A percentile compares a stretch with the other conserved stretches of the same genome.
Conservation (phyloP, 2,797 vertebrate species). For the Halcyon smyrnensis region DNA sequence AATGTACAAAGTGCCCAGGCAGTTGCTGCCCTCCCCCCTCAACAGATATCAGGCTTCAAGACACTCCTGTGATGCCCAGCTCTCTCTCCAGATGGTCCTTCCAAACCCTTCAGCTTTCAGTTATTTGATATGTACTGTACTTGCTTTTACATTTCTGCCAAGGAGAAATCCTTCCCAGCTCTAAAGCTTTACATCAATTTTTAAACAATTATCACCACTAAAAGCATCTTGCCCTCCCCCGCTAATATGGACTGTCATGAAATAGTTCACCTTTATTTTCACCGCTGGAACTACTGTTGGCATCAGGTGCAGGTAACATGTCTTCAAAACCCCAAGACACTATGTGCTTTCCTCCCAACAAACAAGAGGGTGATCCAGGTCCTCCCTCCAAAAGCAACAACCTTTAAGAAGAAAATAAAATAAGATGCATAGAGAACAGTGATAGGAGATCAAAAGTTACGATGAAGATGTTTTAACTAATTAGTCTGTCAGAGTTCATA, state of each 20-base stretch:
- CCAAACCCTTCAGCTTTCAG: not conserved
- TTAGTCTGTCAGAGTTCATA: not conserved
- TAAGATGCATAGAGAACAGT: not conserved
- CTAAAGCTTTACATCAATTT: not conserved
- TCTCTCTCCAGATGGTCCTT: not conserved
- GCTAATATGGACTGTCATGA: not conserved
- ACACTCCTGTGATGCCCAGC: not conserved
- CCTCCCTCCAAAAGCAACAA: slow-evolving; percentile 96
- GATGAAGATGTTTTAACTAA: not conserved
- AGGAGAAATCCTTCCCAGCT: not conserved
- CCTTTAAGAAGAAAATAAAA: slow-evolving; percentile 77
- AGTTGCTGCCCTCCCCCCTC: not conserved
- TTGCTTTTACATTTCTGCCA: not conserved
- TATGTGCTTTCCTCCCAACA: slow-evolving; percentile 95
- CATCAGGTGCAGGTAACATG: slow-evolving; percentile 95
- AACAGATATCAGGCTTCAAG: not conserved
- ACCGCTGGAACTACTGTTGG: slow-evolving; percentile 86
- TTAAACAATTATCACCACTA: not conserved
- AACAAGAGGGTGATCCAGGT: slow-evolving; percentile 95
- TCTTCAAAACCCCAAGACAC: slow-evolving; percentile 99
- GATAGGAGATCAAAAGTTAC: not conserved
- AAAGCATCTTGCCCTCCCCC: not conserved
- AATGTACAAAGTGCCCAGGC: not conserved
- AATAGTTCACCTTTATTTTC: slow-evolving; percentile 91
- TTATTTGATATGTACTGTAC: not conserved